Conservation (phyloP, 1,140 invertebrate genomes). For the Campodea augens region DNA sequence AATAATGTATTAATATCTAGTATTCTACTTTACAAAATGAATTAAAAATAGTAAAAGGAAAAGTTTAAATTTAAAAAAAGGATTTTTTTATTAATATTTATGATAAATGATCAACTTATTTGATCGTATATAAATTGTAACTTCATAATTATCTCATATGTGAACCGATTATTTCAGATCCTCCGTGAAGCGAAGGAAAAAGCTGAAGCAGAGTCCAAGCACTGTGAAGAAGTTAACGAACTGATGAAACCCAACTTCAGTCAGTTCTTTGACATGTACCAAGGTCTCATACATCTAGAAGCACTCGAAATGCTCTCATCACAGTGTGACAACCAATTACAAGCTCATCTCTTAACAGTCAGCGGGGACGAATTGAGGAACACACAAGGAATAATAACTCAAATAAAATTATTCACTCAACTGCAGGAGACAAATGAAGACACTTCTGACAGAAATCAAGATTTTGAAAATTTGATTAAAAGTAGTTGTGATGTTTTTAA, state of each 20-base stretch:
- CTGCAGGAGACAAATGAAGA: too few species aligned
- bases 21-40: neutral
- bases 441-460: too few species aligned
- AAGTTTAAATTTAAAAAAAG: neutral
- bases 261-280: conserved; percentile 67
- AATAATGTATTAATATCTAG: neutral
- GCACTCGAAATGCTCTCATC: conserved; percentile 74
- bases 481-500: too few species aligned
- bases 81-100: conserved; percentile 1
- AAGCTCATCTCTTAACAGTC: conserved; percentile 31
- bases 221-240: conserved; percentile 26
- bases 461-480: too few species aligned
- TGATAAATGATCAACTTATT: conserved; percentile 3
- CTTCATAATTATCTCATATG: neutral
- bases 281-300: conserved; percentile 71
- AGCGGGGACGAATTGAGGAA: neutral
- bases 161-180: conserved; percentile 33
- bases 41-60: too few species aligned
- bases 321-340: conserved; percentile 54
- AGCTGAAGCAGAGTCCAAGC: conserved; percentile 46
- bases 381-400: too few species aligned
- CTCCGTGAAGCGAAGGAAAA: conserved; percentile 65
- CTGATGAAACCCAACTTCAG: conserved; percentile 46
- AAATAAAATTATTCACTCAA: too few species aligned
- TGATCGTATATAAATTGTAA: neutral